Conservation (phyloP, 2,888 invertebrate species). For the Lasioglossum zephyrum region DNA sequence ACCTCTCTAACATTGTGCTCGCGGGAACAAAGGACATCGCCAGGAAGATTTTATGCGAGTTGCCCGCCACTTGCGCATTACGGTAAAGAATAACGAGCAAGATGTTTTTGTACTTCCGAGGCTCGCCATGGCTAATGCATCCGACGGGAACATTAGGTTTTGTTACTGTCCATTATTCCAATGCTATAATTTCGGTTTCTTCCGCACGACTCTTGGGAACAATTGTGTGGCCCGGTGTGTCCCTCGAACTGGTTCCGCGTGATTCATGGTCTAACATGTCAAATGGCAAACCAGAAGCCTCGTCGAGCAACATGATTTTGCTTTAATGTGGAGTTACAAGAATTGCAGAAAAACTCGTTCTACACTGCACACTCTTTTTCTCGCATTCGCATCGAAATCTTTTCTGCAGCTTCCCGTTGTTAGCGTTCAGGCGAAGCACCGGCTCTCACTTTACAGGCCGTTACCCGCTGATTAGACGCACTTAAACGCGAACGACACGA, state of each 20-base stretch:
- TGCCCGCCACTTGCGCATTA: neutral
- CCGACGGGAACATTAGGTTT: neutral
- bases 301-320: neutral
- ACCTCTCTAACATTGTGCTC: neutral
- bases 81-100: conserved; percentile 2
- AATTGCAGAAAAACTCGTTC: neutral
- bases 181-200: neutral
- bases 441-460: neutral
- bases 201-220: neutral
- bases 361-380: neutral
- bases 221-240: neutral
- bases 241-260: neutral
- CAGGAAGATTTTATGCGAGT: neutral
- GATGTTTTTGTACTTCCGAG: neutral
- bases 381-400: neutral
- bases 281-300: neutral
- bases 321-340: neutral
- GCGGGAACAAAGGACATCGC: neutral
- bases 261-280: neutral
- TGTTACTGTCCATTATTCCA: neutral
- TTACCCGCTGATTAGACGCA: neutral
- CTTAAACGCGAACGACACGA: neutral
- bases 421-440: neutral
- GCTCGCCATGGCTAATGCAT: neutral
- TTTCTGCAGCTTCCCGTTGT: neutral